Evolutionary conservation across 2,888 invertebrate genomes (phyloP), one percentile per base, ranked within the genome.

Genomic region (Chymomyza procnemis): DNA sequence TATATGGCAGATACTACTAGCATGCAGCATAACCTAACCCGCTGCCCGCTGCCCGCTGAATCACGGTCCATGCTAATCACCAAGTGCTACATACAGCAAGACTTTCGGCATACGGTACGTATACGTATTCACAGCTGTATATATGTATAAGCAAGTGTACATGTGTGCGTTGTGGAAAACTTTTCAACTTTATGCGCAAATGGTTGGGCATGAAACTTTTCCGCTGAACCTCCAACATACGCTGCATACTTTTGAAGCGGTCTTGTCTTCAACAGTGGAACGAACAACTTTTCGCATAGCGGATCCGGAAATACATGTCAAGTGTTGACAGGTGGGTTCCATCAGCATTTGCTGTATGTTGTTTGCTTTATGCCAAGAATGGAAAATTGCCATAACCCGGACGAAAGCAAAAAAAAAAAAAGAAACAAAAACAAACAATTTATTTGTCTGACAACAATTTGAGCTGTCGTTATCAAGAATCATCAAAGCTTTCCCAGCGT

Each of bases 231-330:
- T 73, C 66, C 66, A 63, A 66, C 67, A 75, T 47, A 48, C 56
- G 46, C 34, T 47, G 62, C 26, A 63, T 63, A 56, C 56, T 63
- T 60, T 46, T 61, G 41, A 8, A 50, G 18, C 19, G 16, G 50
- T 18, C 18, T 41, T 41, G 58, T 58, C 64, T 65, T 69, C 47
- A 18, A 21, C 50, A 8, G 16, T 63, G 34, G 60, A 60, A 68
- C 64, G 60, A 60, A 68, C 64, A 74, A 87, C 78, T 83, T 87
- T 87, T 83, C 87, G 78, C 78, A 83, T 83, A 85, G 87, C 82
- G 87, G 83, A 82, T 80, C 71, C 83, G 87, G 82, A 83, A 87
- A 83, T 83, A 83, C 81, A 72, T 80, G 78, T 85, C 84, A 83
- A 83, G 78, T 86, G 78, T 69, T 71, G 76, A 83, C 79, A 85